A percentile compares a stretch with the other conserved stretches of the same genome.
Conservation (phyloP, 92 coral and sea anemone genomes). For the Actinernus sp. region DNA sequence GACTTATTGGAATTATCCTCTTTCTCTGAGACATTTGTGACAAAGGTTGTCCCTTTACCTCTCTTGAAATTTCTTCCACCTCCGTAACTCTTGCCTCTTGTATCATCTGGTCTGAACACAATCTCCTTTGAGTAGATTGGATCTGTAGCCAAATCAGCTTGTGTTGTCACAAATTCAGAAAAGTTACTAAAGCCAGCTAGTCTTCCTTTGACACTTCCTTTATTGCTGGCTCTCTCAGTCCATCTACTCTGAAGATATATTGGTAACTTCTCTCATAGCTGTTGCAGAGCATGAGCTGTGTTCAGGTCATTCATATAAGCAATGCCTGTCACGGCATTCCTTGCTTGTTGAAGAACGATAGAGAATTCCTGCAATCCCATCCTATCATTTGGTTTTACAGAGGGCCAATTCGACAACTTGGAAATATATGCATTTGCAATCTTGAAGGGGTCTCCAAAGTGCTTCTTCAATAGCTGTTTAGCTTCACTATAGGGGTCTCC, state of each 20-base stretch:
- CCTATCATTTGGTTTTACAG: conserved; percentile 58
- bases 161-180: too few relatives aligned
- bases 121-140: too few relatives aligned
- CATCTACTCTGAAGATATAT: conserved; percentile 50
- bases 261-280: conserved; percentile 64
- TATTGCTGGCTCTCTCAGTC: conserved; percentile 57
- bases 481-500: conserved; percentile 43
- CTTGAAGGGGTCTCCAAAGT: conserved; percentile 61
- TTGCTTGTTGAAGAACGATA: conserved; percentile 49
- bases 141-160: too few relatives aligned
- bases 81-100: too few relatives aligned
- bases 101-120: too few relatives aligned
- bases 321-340: conserved; percentile 54
- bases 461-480: conserved; percentile 35
- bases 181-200: too few relatives aligned
- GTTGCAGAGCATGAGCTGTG: conserved; percentile 62
- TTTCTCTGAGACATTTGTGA: too few relatives aligned
- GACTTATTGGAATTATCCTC: too few relatives aligned
- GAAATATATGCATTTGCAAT: conserved; percentile 65
- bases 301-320: conserved; percentile 57
- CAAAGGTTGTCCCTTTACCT: too few relatives aligned
- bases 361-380: conserved; percentile 65
- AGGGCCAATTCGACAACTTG: conserved; percentile 42
- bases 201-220: too few relatives aligned
- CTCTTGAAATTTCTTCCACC: too few relatives aligned